Evolutionary conservation across 1,140 invertebrate species (phyloP).

Genomic region (Parapsyche elsis): DNA sequence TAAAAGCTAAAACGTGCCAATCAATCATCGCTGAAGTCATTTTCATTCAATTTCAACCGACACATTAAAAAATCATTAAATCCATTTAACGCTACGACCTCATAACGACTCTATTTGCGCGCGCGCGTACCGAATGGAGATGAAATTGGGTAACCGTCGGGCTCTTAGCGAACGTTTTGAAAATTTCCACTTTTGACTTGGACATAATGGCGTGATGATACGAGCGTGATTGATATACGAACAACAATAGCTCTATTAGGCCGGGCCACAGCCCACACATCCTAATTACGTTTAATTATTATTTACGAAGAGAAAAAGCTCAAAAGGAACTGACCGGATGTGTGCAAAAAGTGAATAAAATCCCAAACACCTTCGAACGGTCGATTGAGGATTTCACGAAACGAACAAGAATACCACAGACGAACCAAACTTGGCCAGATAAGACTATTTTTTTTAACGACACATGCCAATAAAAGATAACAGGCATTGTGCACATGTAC

Average conservation of each 20-base stretch:
- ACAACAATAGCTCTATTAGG: not conserved
- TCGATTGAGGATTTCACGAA: too few species aligned
- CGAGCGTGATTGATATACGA: not conserved
- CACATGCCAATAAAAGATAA: too few species aligned
- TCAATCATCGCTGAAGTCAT: conserved; percentile 11
- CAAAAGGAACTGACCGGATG: not conserved
- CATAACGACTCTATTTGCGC: not conserved
- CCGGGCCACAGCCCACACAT: not conserved
- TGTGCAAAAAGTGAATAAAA: too few species aligned
- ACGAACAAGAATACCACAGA: too few species aligned
- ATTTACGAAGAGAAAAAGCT: not conserved
- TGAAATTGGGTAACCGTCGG: not conserved
- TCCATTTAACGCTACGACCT: conserved; percentile 10
- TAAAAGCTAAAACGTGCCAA: not conserved
- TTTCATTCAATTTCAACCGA: conserved; percentile 1
- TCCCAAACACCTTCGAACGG: too few species aligned
- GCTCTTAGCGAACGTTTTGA: not conserved
- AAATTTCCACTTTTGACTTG: not conserved
- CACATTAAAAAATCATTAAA: conserved; percentile 22
- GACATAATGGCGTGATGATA: not conserved
- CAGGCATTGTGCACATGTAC: too few species aligned
- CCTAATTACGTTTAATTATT: conserved; percentile 5
- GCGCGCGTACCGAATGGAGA: not conserved
- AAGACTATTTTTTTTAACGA: too few species aligned
- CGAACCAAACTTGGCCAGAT: too few species aligned